phyloP scores from a whole-genome alignment of 1,140 invertebrate genomes.

The Formica selysi region DNA sequence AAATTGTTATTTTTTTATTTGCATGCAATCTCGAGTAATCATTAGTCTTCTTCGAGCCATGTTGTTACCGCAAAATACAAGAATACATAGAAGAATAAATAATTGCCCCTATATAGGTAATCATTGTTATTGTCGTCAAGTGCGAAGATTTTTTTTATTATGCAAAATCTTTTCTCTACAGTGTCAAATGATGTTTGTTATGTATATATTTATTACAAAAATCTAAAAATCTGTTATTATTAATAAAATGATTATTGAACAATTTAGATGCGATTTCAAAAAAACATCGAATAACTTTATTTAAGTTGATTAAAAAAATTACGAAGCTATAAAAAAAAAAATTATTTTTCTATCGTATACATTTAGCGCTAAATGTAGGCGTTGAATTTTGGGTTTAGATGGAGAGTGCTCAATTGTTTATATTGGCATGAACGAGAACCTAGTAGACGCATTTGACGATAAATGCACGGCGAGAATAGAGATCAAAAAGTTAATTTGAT shows the following conservation, averaged over 20 bases:
- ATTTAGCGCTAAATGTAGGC: background rate
- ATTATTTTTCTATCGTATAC: background rate
- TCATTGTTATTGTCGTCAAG: background rate
- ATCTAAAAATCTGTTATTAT: background rate
- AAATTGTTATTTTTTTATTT: constrained; percentile 25
- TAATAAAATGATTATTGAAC: background rate
- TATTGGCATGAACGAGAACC: background rate
- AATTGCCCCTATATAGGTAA: background rate
- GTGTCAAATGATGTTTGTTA: background rate
- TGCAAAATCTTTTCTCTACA: background rate
- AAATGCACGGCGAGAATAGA: background rate
- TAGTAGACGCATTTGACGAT: background rate
- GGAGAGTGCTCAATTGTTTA: background rate
- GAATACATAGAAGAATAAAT: constrained; percentile 21
- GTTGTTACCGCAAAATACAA: constrained; percentile 9
- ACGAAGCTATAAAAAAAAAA: background rate
- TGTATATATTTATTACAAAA: background rate
- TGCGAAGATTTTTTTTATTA: background rate
- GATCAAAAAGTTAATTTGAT: background rate
- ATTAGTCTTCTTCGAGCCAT: constrained; percentile 1
- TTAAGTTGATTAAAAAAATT: background rate
- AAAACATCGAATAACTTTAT: background rate
- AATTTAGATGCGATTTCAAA: background rate
- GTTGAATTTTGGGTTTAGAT: background rate
- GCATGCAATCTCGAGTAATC: constrained; percentile 18